Evolutionary conservation across 2,888 invertebrate species (phyloP), one percentile per base, ranked within the genome.

Genomic region (Toxonevra muliebris): DNA sequence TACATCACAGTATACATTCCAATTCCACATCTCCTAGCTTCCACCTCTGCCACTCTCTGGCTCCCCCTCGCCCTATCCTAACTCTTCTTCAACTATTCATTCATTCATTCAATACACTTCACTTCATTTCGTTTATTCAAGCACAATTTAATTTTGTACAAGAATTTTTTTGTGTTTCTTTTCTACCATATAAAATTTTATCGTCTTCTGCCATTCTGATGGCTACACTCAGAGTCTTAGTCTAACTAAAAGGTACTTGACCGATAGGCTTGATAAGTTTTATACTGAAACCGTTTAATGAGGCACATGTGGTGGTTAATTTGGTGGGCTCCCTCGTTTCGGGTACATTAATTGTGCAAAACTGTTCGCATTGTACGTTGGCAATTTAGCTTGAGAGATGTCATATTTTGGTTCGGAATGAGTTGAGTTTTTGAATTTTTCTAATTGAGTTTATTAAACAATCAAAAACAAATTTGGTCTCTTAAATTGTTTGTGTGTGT

Each of bases 201-300:
- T 15, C 48, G n/a, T 48, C 48, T 15, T 13, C 8, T 48, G 4
- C 48, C 48, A 15, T 48, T 15, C 11, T 20, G 57, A 12, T 41
- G 40, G 42, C 13, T 5, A 15, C 41, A 41, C 58, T 40, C 13
- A 4, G 20, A 45, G 63, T 55, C 54, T 43, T 40, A 54, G 54
- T 45, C 42, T 42, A 54, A 42, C 55, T 50, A 41, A 57, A 59
- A 69, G 69, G 69, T 69, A 61, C 60, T 69, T 66, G 69, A 69
- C 69, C 69, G 69, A 69, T 66, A 66, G 53, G 66, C 54, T 53
- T 43, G 30, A 65, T 52, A 59, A 59, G 45, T 30, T 65, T 52
- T 60, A 30, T 30, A 30, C 30, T 30, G 30, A 30, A 30, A 30
- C 30, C 30, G 30, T 30, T 30, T 30, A 30, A 30, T 30, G 30